These are phyloP conservation scores for Manduca sexta DNA, from an alignment of 1,140 invertebrate genomes.

Conservation along the genomic window DNA sequence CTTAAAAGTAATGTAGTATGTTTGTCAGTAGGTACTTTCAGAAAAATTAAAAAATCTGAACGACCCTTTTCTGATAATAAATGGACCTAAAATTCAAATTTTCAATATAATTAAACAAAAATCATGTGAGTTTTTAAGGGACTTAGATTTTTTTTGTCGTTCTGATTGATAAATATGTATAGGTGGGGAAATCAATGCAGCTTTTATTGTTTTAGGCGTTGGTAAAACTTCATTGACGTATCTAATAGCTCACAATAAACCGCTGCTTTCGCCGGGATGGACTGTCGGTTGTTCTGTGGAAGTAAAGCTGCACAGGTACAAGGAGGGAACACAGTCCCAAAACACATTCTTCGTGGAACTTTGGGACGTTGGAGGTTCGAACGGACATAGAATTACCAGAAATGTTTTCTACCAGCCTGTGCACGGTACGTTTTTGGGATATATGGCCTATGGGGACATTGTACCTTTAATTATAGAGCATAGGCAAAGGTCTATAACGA, in stretches of 20 bases:
- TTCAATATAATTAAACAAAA: not conserved
- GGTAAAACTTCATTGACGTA: conserved; percentile 96
- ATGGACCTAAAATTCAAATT: no score
- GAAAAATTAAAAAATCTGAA: no score
- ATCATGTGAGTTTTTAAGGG: no score
- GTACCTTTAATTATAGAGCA: no score
- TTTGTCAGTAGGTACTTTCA: no score
- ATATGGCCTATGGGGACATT: no score
- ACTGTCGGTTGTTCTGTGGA: conserved; percentile 97
- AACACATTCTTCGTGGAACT: conserved; percentile 95
- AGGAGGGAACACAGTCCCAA: conserved; percentile 93
- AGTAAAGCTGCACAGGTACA: conserved; percentile 96
- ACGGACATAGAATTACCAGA: conserved; percentile 92
- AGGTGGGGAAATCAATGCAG: no score
- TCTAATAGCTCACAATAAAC: conserved; percentile 91
- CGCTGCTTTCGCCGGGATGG: conserved; percentile 89
- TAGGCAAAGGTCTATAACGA: no score
- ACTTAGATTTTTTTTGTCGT: no score
- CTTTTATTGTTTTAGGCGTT: conserved; percentile 79
- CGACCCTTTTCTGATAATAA: no score
- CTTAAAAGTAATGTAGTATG: no score
- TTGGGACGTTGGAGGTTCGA: conserved; percentile 96
- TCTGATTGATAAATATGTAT: no score
- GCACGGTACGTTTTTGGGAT: conserved; percentile 79
- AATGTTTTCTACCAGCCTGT: conserved; percentile 94